Conservation (phyloP, 2,113 vertebrate genomes). For the Vidua macroura region DNA sequence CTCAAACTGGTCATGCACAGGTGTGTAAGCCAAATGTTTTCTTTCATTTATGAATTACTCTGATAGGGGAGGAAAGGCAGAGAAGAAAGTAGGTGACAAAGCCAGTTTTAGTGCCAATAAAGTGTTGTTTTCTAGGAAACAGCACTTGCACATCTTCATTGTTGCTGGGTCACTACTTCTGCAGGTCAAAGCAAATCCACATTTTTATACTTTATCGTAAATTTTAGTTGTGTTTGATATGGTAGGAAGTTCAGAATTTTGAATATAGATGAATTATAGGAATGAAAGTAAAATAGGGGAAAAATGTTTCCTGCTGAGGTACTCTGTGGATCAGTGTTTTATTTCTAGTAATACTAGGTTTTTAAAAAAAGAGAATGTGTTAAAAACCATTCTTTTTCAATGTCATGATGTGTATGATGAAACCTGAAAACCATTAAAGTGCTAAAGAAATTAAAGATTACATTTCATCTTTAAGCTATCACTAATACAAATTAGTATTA, state of each 20-base stretch:
- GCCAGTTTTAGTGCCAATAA: neutral
- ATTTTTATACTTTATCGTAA: neutral
- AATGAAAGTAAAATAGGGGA: neutral
- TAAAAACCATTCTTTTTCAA: neutral
- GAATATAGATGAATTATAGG: neutral
- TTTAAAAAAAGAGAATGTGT: neutral
- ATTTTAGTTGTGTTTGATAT: neutral
- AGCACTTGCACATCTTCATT: neutral
- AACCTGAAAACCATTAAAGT: neutral
- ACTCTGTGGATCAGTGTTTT: neutral
- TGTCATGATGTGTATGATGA: neutral
- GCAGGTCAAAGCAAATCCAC: neutral
- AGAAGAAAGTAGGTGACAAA: neutral
- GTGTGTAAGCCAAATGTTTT: neutral
- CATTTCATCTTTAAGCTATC: neutral
- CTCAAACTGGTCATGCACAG: neutral
- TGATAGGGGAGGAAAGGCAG: neutral
- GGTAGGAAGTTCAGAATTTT: neutral
- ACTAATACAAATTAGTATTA: neutral
- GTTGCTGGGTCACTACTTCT: neutral
- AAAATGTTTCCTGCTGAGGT: neutral
- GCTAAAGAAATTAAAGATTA: conserved; percentile 8
- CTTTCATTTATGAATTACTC: neutral
- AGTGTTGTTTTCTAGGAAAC: neutral
- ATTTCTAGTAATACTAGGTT: neutral